These are phyloP conservation scores for Eledona agricola DNA, from an alignment of 2,888 invertebrate genomes.

Conservation along the genomic window DNA sequence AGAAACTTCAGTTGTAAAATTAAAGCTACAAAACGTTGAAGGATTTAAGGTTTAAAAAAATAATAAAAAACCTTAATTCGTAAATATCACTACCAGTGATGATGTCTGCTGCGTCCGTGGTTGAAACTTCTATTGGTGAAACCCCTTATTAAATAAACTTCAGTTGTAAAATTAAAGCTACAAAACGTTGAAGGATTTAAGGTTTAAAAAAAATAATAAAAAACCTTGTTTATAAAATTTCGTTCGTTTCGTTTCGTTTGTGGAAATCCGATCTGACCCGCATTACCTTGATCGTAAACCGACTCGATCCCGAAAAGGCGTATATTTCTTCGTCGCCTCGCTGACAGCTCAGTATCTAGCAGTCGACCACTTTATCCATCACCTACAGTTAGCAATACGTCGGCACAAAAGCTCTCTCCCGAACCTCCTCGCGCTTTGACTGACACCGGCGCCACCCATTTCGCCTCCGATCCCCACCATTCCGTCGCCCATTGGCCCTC, in stretches of 20 bases:
- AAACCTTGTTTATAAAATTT: too few species aligned
- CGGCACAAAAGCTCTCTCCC: constrained; percentile 55
- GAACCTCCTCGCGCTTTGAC: constrained; percentile 53
- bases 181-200: too few species aligned
- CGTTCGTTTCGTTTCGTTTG: constrained; percentile 1
- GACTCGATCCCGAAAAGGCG: constrained; percentile 37
- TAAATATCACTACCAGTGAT: too few species aligned
- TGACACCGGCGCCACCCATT: constrained; percentile 53
- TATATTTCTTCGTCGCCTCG: constrained; percentile 33
- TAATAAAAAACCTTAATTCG: too few species aligned
- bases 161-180: too few species aligned
- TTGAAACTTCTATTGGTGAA: too few species aligned
- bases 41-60: too few species aligned
- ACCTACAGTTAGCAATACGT: constrained; percentile 60
- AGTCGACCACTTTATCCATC: constrained; percentile 62
- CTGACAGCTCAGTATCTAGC: constrained; percentile 39
- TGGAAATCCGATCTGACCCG: constrained; percentile 8
- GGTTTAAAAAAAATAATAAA: too few species aligned
- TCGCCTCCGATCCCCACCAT: constrained; percentile 48
- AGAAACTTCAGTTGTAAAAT: too few species aligned
- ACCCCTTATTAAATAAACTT: too few species aligned
- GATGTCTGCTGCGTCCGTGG: too few species aligned
- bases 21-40: too few species aligned
- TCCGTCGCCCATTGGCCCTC: constrained; percentile 54
- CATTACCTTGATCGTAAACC: constrained; percentile 22